Conservation (phyloP, 2,888 invertebrate genomes). For the Caenorhabditis sp. region DNA sequence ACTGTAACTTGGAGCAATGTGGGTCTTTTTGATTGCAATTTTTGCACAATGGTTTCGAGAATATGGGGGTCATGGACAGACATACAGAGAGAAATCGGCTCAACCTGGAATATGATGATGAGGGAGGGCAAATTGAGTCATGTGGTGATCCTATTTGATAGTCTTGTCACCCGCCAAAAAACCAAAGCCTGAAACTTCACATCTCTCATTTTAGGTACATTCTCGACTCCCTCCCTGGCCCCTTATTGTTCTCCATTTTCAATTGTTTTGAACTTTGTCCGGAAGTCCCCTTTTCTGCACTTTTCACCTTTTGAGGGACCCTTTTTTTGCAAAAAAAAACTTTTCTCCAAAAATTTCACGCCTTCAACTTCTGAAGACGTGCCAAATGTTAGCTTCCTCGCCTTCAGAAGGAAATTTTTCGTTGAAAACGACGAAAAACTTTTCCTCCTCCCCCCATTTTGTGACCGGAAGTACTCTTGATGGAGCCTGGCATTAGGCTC, state of each 20-base stretch:
- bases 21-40: too few species aligned
- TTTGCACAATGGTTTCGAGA: too few species aligned
- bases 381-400: background rate
- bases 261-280: slow-evolving; percentile 4
- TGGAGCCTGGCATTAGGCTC: slow-evolving; percentile 2
- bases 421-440: slow-evolving; percentile 11
- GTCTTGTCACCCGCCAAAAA: too few species aligned
- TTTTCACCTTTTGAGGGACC: background rate
- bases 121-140: too few species aligned
- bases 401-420: slow-evolving; percentile 6
- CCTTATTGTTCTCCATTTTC: background rate
- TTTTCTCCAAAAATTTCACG: background rate
- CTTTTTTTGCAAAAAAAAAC: background rate
- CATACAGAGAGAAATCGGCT: too few species aligned
- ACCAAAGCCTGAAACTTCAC: too few species aligned
- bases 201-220: too few species aligned
- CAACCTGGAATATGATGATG: too few species aligned
- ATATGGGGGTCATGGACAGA: too few species aligned
- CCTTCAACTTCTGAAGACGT: background rate
- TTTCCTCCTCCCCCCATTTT: background rate
- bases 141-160: too few species aligned
- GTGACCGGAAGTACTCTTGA: slow-evolving; percentile 61
- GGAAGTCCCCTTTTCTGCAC: background rate
- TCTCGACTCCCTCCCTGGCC: background rate
- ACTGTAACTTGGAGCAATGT: too few species aligned